These are phyloP conservation scores for Chirona hameri DNA, from an alignment of 2,888 invertebrate genomes.

Conservation along the genomic window DNA sequence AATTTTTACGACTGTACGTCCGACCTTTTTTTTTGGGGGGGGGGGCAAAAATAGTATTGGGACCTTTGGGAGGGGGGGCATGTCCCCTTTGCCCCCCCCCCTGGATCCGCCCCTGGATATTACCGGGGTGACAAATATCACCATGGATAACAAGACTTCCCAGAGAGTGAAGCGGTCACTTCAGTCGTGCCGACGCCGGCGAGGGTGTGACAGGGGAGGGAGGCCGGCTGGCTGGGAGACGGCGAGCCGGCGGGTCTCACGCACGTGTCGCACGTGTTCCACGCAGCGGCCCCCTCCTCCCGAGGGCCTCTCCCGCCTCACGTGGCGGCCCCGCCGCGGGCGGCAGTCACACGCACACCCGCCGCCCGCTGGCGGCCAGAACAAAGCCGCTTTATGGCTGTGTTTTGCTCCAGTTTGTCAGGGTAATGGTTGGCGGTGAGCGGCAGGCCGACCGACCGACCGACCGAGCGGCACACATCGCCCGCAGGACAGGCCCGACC, in stretches of 20 bases:
- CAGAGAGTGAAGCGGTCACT: background rate
- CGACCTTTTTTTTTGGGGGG: no score
- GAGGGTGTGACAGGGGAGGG: background rate
- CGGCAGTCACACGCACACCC: background rate
- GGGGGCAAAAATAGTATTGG: no score
- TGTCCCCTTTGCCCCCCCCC: no score
- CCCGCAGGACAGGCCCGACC: background rate
- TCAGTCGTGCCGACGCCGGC: background rate
- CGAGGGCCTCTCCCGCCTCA: background rate
- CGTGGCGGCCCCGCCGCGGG: background rate
- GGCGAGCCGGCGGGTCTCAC: background rate
- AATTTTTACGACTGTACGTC: no score
- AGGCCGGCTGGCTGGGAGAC: background rate
- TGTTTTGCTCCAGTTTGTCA: constrained; percentile 11
- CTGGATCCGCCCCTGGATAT: no score
- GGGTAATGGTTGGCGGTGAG: background rate
- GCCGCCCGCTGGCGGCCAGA: background rate
- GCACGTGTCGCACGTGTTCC: no score
- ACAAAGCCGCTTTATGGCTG: constrained; percentile 14
- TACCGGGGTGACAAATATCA: no score
- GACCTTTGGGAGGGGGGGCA: no score
- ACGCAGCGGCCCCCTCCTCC: no score
- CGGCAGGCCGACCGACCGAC: background rate
- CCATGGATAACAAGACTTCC: no score
- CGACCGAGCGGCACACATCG: no score